Base-by-base conservation (phyloP, 1,140 invertebrate species). In the Chrysoperla carnea region DNA sequence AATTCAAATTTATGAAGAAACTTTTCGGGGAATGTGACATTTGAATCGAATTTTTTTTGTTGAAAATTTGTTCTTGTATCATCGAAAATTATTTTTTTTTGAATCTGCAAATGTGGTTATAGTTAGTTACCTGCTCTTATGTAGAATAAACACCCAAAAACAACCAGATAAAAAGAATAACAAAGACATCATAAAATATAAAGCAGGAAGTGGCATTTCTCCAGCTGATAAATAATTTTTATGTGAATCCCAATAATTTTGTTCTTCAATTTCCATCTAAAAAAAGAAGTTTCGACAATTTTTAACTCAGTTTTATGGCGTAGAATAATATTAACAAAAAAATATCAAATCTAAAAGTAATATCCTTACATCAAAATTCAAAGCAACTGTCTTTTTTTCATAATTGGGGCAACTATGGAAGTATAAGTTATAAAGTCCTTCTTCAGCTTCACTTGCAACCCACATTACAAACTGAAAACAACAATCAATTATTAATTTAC, bases 171-270 rank as follows among this genome's bases (percentile, higher is more conserved):
- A 55, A 44, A 93, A 84, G 63, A 94, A 98, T 13, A 95, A 58
- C 6, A 94, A 59, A 4, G 88, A 81, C 78, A 95, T 86, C 65
- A 84, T 79, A 47, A 90, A 86, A 58, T 94, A 98, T 1, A 99
- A 58, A 8, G 79, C 76, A 1, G 94, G 94, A 36, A 97, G 65
- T 1, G 92, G 92, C 75, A 97, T 93, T 64, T 97, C 89, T 1
- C 92, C 93, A 7, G 93, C 93, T n/a, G 93, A 96, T 12, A 99
- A 64, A 55, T 81, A 98, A 58, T 90, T 96, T 17, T 78, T 74
- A 40, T 70, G 68, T 23, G 17, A 23, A 23, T 23, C 17, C 17
- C 17, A 23, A 23, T 23, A 23, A 57, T 94, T 94, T 46, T 77
- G 83, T 57, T 90, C 86, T 47, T 71, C 73, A 51, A 94, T 85